Evolutionary conservation across 2,888 invertebrate species (phyloP), one percentile per base, ranked within the genome.

Genomic region (Deroplatys truncata): DNA sequence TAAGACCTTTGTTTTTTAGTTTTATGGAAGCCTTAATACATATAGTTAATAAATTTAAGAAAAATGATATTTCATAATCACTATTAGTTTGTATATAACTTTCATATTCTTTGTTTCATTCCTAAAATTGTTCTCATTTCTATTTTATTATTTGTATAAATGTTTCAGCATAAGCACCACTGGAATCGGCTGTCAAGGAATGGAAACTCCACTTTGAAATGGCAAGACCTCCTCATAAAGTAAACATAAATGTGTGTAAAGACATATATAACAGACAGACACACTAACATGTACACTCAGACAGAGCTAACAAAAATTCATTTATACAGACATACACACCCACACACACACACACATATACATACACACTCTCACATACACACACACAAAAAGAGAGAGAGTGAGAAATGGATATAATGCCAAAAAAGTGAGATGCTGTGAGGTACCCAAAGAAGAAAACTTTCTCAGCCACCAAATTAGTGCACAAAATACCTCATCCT

Each of bases 401-500:
- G 43, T 43, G 43, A 43, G 43, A 43, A 43, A 43, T 43, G 43
- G 43, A 72, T 72, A 72, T 25, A 5, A 72, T 72, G 56, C 56
- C 28, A 43, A 82, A 10, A 28, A 83, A 87, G 35, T 82, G 83
- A 82, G 31, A 87, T 29, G 31, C 28, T 35, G 56, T 28, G 83
- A 87, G 87, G 35, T 82, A 82, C 43, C 20, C 25, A 25, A 87
- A 25, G 87, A 87, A 83, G 83, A 83, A 85, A 82, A 13, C 25
- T 31, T 13, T 82, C 35, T 83, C 87, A 56, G 49, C 16, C 56
- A 56, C 29, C 84, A 84, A 85, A 84, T 86, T 82, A 84, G 86
- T 89, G 89, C 89, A 89, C 86, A 89, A 89, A 86, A 86, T 89
- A 89, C 89, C 89, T 89, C 89, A 89, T 89, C 89, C 86, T 86